phyloP scores from a whole-genome alignment of 2,888 invertebrate genomes.

The Gymnocheta viridis region DNA sequence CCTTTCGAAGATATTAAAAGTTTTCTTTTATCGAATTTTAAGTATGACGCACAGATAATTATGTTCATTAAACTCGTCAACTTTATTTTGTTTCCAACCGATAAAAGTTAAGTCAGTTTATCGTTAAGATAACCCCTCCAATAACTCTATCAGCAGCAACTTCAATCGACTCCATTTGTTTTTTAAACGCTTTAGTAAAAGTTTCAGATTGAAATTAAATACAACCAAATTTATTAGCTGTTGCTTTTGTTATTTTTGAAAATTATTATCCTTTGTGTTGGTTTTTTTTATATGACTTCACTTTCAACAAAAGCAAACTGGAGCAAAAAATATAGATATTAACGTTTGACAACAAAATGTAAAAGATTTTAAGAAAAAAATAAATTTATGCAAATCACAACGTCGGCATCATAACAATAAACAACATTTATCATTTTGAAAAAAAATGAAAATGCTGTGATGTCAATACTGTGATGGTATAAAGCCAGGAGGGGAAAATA shows the following conservation, averaged over 20 bases:
- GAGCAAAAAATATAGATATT: neutral
- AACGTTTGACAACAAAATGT: slow-evolving; percentile 28
- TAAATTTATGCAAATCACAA: slow-evolving; percentile 73
- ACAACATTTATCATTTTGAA: slow-evolving; percentile 72
- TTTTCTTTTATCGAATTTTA: too few relatives aligned
- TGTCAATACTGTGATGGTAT: neutral
- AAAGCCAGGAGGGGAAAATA: neutral
- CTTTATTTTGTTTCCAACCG: neutral
- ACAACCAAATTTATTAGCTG: slow-evolving; percentile 17
- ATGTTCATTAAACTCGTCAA: too few relatives aligned
- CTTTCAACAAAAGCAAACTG: slow-evolving; percentile 22
- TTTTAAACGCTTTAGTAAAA: slow-evolving; percentile 6
- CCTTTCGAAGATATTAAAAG: too few relatives aligned
- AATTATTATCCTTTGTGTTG: slow-evolving; percentile 33
- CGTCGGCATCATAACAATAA: slow-evolving; percentile 71
- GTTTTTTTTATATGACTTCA: slow-evolving; percentile 25
- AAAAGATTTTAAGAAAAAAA: slow-evolving; percentile 23
- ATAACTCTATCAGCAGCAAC: neutral
- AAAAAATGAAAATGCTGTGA: slow-evolving; percentile 70
- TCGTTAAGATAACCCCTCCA: neutral
- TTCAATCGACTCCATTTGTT: neutral
- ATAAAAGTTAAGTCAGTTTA: neutral
- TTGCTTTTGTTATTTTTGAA: neutral
- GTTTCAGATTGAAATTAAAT: slow-evolving; percentile 31
- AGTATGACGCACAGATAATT: too few relatives aligned